Conservation (phyloP, 2,113 vertebrate species). For the Sus scrofa region T2T-Sscrofa CM000812.6:65790001-65790500, state of each 20-base stretch:
- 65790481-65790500: conserved; percentile 26
- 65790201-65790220: conserved; percentile 59
- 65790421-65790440: conserved; percentile 60
- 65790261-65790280: conserved; percentile 59
- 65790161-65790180: background rate
- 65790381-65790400: conserved; percentile 18
- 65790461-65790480: conserved; percentile 73
- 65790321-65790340: conserved; percentile 70
- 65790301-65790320: conserved; percentile 48
- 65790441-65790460: conserved; percentile 61
- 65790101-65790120: conserved; percentile 48
- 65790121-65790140: conserved; percentile 36
- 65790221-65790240: conserved; percentile 68
- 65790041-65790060: conserved; percentile 44
- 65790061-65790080: background rate
- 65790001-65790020: conserved; percentile 50
- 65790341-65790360: conserved; percentile 37
- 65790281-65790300: conserved; percentile 50
- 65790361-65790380: conserved; percentile 59
- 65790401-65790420: conserved; percentile 30
- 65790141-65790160: conserved; percentile 22
- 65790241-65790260: conserved; percentile 64
- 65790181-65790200: conserved; percentile 48
- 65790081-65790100: background rate
- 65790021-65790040: conserved; percentile 1